Conservation (phyloP, 2,888 invertebrate species). For the Agonopterix subpropinquella region DNA sequence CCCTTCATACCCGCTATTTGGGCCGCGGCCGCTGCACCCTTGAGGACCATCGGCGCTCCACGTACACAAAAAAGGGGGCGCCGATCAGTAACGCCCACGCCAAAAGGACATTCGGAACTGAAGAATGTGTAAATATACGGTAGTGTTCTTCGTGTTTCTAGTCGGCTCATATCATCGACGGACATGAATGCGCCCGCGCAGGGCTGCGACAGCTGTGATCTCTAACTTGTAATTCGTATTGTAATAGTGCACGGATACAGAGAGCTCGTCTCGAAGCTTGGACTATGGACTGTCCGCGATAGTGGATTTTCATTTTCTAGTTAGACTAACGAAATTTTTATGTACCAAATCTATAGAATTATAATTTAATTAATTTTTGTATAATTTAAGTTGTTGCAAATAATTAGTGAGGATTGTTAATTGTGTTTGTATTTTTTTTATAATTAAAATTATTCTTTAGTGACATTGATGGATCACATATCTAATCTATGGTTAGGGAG, state of each 20-base stretch:
- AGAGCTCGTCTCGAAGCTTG: slow-evolving; percentile 35
- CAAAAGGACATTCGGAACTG: slow-evolving; percentile 61
- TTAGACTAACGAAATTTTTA: slow-evolving; percentile 70
- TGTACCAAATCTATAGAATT: slow-evolving; percentile 72
- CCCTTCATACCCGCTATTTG: slow-evolving; percentile 92
- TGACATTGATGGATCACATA: slow-evolving; percentile 48
- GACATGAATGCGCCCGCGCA: slow-evolving; percentile 38
- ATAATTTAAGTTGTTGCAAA: slow-evolving; percentile 65
- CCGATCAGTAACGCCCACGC: slow-evolving; percentile 70
- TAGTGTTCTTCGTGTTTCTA: slow-evolving; percentile 58
- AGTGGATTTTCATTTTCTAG: slow-evolving; percentile 57
- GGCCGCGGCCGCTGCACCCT: slow-evolving; percentile 80
- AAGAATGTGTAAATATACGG: slow-evolving; percentile 60
- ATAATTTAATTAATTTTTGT: slow-evolving; percentile 47
- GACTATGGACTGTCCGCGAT: slow-evolving; percentile 20
- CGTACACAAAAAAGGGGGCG: slow-evolving; percentile 78
- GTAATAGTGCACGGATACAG: slow-evolving; percentile 59
- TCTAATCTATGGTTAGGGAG: slow-evolving; percentile 42
- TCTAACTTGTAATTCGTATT: slow-evolving; percentile 67
- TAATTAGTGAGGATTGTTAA: slow-evolving; percentile 65
- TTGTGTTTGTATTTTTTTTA: slow-evolving; percentile 63
- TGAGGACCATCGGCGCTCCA: slow-evolving; percentile 87
- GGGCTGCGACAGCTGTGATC: slow-evolving; percentile 71
- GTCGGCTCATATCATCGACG: slow-evolving; percentile 71
- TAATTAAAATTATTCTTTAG: slow-evolving; percentile 34